Conservation (phyloP, 2,888 invertebrate genomes). For the Escarpia spicata region DNA sequence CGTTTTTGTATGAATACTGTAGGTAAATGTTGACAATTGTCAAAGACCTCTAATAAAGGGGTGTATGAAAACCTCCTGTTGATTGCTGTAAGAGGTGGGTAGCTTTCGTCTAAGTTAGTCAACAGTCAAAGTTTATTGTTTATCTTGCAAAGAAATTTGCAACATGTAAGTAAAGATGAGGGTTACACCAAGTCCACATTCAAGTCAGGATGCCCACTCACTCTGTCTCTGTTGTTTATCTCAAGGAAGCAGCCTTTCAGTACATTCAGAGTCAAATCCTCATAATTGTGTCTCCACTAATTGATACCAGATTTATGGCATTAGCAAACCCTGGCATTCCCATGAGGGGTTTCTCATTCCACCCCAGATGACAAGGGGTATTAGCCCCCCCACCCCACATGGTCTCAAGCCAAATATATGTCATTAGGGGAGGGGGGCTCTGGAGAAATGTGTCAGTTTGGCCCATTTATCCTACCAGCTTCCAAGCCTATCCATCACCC, state of each 20-base stretch:
- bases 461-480: neutral
- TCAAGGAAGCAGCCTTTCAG: neutral
- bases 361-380: neutral
- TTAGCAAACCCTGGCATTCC: constrained; percentile 3
- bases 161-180: too few species aligned
- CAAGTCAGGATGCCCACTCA: neutral
- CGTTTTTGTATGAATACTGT: too few species aligned
- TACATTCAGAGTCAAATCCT: neutral
- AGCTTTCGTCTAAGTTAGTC: too few species aligned
- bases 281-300: neutral
- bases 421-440: neutral
- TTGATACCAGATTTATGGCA: constrained; percentile 16
- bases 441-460: neutral
- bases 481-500: neutral
- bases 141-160: too few species aligned
- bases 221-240: neutral
- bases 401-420: constrained; percentile 1
- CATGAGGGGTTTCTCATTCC: neutral
- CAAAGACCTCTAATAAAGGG: too few species aligned
- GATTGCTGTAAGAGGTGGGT: too few species aligned
- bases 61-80: too few species aligned
- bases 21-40: too few species aligned
- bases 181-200: too few species aligned
- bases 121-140: too few species aligned
- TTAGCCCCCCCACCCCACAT: constrained; percentile 13